Base-by-base conservation (phyloP, 2,797 vertebrate species). In the Liparis tanakae region DNA sequence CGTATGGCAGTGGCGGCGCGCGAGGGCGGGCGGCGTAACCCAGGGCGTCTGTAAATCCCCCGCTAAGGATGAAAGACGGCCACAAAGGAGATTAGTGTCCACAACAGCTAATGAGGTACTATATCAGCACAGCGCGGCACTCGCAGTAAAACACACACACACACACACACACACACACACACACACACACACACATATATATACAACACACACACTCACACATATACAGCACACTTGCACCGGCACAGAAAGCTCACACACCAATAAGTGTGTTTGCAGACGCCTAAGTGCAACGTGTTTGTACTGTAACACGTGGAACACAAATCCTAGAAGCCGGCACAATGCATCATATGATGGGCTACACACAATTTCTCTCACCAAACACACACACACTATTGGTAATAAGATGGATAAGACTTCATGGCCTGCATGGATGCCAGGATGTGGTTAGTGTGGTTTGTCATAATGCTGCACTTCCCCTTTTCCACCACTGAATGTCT, bases 61-160 rank as follows among this genome's bases (percentile, higher is more conserved):
- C 78, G 15, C 88, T 95, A 91, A 95, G 93, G 94, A 96, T 96
- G 96, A 95, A 94, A 90, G 91, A 93, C 92, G 91, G 92, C 93
- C 90, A 96, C 94, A 94, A 94, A 93, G 87, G 89, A 93, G 85
- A 95, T 94, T 94, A 94, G 89, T 94, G 93, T 95, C 90, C 91
- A 94, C 92, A 88, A 83, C 85, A 83, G 89, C 88, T 93, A 96
- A 96, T 95, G 93, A 92, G 91, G 87, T 89, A 85, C 83, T 91
- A 89, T 69, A 91, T 92, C 87, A 91, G 83, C 78, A 68, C 76
- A 79, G 75, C 82, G 22, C 34, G 74, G 85, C 61, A 76, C 76
- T 70, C 50, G 59, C 80, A 82, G 80, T 68, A 75, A 69, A 48
- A 89, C 66, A 91, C 67, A 72, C 84, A 86, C 66, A 68, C 77